A percentile compares a stretch with the other conserved stretches of the same genome.
Evolutionary conservation across 2,113 vertebrate genomes (phyloP).

Genomic region (Rhinopomastus cyanomelas): DNA sequence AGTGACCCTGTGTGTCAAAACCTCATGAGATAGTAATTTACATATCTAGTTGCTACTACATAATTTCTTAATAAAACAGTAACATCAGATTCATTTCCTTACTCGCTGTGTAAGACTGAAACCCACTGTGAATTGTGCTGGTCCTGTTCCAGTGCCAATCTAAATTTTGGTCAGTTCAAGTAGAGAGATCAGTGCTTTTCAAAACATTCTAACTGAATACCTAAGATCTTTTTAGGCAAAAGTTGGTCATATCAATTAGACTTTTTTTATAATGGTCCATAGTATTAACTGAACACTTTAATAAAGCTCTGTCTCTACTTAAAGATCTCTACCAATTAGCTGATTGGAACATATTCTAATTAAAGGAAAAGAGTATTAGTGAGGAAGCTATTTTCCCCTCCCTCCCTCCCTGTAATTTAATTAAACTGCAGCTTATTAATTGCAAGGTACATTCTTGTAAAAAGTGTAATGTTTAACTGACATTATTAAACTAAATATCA

Average conservation of each 20-base stretch:
- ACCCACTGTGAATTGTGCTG: neutral
- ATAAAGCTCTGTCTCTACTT: neutral
- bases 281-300: neutral
- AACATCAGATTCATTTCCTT: too few species aligned
- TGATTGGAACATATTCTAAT: neutral
- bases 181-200: neutral
- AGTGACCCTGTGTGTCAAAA: neutral
- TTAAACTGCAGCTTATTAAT: constrained; percentile 2
- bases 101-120: neutral
- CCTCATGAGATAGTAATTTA: neutral
- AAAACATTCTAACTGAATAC: neutral
- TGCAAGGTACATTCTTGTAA: neutral
- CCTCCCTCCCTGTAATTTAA: neutral
- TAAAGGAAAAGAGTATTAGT: neutral
- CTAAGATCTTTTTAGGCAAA: neutral
- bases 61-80: neutral
- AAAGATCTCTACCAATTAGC: neutral
- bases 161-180: neutral
- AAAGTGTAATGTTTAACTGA: neutral
- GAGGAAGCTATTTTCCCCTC: neutral
- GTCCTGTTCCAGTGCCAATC: neutral
- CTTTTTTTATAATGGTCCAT: neutral
- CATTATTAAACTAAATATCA: neutral
- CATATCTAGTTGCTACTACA: fast-evolving
- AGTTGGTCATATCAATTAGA: neutral